Evolutionary conservation across 2,113 vertebrate genomes (phyloP), one percentile per base, ranked within the genome.

Genomic region (Dasyprocta punctata): DNA sequence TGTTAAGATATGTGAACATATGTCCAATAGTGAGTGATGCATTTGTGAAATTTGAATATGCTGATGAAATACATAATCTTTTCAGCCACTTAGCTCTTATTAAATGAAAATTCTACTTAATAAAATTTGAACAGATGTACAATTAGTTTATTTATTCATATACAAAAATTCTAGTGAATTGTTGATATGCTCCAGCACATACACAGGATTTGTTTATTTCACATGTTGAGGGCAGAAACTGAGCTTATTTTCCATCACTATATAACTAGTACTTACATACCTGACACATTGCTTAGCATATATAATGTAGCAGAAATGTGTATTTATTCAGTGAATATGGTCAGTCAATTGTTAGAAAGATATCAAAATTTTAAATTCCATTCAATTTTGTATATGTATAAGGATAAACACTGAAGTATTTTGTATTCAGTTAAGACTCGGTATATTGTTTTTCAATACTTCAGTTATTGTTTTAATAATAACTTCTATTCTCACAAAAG

Each of bases 31-130:
- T 77, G 58, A 77, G 28, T 89, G 65, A 94, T 63, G 47, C 61
- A 61, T 95, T 96, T 86, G 36, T 95, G 19, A 91, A 93, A 95
- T 80, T 83, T 93, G 36, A 84, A 87, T 80, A 89, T 96, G 65
- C 17, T 86, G 19, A 54, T 94, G 24, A 95, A 90, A 88, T 84
- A 71, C 9, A 44, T 2, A 30, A 52, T 80, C 33, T 63, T 82
- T 75, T 93, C n/a, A 94, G 65, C 38, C 36, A 44, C 16, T 94
- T 88, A 90, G 92, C 22, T 86, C 13, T 86, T 49, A 81, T 75
- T 41, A 96, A 77, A 81, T 92, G 77, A 93, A 93, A 91, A 75
- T 49, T 89, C 36, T 16, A 0, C 52, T 82, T 58, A 97, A 44
- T 17, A 92, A 86, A 96, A 84, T 67, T 60, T 49, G n/a, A 94